Percentiles rank a stretch among this genome's conserved stretches.
phyloP scores from a whole-genome alignment of 2,113 vertebrate species.

The Megaceryle torquata region DNA sequence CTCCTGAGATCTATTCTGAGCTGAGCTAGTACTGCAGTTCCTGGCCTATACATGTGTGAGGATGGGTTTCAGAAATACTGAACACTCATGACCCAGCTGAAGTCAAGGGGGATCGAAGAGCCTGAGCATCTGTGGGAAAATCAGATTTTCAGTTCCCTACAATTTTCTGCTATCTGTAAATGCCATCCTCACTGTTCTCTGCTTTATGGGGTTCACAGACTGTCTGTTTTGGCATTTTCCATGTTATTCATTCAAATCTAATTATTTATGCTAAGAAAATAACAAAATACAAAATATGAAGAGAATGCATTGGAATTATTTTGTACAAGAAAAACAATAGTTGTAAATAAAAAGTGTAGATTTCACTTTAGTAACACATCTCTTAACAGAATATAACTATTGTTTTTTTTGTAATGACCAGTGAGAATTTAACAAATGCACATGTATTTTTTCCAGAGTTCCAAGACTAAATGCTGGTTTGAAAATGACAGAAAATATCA shows the following conservation, averaged over 20 bases:
- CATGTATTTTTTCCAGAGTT: background rate
- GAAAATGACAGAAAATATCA: background rate
- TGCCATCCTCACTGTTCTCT: background rate
- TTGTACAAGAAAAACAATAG: background rate
- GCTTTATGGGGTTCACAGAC: background rate
- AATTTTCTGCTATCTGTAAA: background rate
- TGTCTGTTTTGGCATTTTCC: background rate
- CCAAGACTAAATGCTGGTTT: background rate
- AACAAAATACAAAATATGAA: background rate
- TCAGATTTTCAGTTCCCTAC: background rate
- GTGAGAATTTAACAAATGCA: background rate
- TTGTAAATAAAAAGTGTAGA: background rate
- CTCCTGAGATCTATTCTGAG: background rate
- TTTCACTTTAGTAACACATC: background rate
- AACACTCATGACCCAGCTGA: background rate
- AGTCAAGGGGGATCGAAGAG: background rate
- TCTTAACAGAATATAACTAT: background rate
- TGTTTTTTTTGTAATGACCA: background rate
- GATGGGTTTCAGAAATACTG: background rate
- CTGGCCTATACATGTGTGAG: fast-evolving
- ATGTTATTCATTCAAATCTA: background rate
- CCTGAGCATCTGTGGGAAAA: background rate
- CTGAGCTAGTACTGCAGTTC: background rate
- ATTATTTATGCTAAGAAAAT: background rate
- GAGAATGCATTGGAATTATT: background rate